Conservation (phyloP, 2,797 vertebrate species). For the Pangasius larnaudii region DNA sequence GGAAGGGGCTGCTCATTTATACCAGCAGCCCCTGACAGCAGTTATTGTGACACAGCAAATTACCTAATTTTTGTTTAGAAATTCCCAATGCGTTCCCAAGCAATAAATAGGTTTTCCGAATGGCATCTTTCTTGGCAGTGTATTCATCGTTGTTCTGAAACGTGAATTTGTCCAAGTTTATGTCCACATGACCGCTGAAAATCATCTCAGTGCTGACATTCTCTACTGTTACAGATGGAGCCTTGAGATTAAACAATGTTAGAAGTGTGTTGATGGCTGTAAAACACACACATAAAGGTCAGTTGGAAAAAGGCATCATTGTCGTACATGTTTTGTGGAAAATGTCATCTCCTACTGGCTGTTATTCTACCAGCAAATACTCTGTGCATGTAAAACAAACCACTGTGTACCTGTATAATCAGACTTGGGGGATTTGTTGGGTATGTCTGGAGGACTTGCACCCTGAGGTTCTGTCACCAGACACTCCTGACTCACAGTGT, state of each 20-base stretch:
- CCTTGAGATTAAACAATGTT: slow-evolving; percentile 39
- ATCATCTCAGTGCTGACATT: neutral
- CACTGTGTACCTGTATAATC: neutral
- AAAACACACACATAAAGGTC: slow-evolving; percentile 33
- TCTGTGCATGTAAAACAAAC: neutral
- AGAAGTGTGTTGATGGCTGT: slow-evolving; percentile 48
- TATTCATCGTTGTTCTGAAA: slow-evolving; percentile 29
- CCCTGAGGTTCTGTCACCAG: neutral
- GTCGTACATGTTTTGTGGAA: neutral
- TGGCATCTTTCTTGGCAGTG: slow-evolving; percentile 47
- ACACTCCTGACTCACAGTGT: neutral
- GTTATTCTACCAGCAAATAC: neutral
- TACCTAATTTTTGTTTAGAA: slow-evolving; percentile 43
- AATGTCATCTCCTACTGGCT: neutral
- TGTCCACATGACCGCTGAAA: slow-evolving; percentile 11
- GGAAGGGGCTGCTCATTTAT: neutral
- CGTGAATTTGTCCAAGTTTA: slow-evolving; percentile 46
- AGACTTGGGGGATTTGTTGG: neutral
- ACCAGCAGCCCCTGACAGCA: neutral
- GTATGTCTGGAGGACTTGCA: neutral
- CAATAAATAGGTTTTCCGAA: slow-evolving; percentile 43
- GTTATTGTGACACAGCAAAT: neutral
- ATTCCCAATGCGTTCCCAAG: slow-evolving; percentile 43
- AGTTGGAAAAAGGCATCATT: neutral
- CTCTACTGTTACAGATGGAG: slow-evolving; percentile 34